phyloP scores from a whole-genome alignment of 2,113 vertebrate genomes.

The Rhagologus leucostigma region DNA sequence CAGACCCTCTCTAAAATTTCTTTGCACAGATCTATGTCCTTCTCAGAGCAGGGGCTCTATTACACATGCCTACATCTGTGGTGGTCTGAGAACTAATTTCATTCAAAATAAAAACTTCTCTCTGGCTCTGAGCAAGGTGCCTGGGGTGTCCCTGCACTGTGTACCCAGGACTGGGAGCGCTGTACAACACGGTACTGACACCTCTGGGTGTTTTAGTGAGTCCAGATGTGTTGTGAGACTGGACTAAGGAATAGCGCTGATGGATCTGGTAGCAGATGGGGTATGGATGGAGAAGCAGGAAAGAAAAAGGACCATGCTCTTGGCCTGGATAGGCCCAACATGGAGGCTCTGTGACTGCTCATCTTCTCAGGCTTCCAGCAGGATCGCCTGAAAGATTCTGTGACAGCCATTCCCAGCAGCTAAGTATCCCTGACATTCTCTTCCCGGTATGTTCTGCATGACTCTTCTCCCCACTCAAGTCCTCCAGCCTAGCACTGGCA shows the following conservation, averaged over 20 bases:
- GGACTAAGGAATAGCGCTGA: background rate
- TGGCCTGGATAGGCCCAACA: background rate
- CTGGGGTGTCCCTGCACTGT: background rate
- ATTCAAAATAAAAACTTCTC: background rate
- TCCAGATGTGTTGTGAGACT: background rate
- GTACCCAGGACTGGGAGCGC: background rate
- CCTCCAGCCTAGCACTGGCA: background rate
- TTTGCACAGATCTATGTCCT: background rate
- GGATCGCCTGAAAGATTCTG: background rate
- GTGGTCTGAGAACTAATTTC: background rate
- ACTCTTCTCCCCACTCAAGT: background rate
- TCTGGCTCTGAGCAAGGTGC: background rate
- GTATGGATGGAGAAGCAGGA: background rate
- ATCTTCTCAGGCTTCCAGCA: background rate
- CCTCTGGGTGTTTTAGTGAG: background rate
- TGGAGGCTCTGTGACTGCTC: background rate
- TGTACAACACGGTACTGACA: background rate
- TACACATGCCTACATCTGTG: background rate
- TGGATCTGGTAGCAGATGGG: background rate
- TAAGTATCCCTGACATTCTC: background rate
- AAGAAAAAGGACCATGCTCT: background rate
- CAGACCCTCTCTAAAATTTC: background rate
- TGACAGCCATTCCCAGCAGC: background rate
- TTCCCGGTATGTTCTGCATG: background rate
- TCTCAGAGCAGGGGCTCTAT: background rate